phyloP scores from a whole-genome alignment of 1,140 invertebrate species.

The Neodiprion lecontei region DNA sequence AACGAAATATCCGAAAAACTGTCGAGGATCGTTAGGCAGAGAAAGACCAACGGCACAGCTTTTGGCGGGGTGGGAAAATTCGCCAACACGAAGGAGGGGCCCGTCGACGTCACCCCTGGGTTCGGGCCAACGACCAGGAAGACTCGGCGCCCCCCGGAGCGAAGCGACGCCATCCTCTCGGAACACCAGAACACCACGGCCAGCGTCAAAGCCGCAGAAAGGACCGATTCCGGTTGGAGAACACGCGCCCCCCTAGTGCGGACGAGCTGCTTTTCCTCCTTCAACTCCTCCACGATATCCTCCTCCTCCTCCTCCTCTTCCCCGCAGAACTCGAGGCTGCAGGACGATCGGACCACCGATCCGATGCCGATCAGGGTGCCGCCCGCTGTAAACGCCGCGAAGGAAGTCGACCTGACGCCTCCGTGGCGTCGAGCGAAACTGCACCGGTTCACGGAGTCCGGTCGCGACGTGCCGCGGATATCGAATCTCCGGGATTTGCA shows the following conservation, averaged over 20 bases:
- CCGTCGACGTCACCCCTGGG: neutral
- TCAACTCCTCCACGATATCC: constrained; percentile 12
- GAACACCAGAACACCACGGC: neutral
- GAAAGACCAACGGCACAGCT: constrained; percentile 59
- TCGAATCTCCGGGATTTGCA: constrained; percentile 52
- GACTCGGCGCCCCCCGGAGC: neutral
- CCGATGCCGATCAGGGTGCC: too few relatives aligned
- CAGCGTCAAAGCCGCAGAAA: neutral
- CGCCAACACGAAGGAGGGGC: constrained; percentile 50
- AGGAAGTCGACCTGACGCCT: constrained; percentile 50
- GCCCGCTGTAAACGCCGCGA: neutral
- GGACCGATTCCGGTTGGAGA: neutral
- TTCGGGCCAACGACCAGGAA: neutral
- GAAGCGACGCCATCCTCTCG: neutral
- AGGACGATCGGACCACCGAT: neutral
- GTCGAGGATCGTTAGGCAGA: constrained; percentile 71
- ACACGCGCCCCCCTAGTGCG: constrained; percentile 31
- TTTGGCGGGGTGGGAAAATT: constrained; percentile 42
- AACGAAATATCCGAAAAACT: constrained; percentile 71
- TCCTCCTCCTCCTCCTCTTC: constrained; percentile 15
- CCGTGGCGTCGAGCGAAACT: constrained; percentile 50
- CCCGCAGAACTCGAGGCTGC: neutral
- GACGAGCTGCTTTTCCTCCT: constrained; percentile 33
- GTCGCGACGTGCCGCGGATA: constrained; percentile 56
- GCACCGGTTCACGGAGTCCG: constrained; percentile 53